Base-by-base conservation (phyloP, 2,888 invertebrate species). In the Brenthis daphne region DNA sequence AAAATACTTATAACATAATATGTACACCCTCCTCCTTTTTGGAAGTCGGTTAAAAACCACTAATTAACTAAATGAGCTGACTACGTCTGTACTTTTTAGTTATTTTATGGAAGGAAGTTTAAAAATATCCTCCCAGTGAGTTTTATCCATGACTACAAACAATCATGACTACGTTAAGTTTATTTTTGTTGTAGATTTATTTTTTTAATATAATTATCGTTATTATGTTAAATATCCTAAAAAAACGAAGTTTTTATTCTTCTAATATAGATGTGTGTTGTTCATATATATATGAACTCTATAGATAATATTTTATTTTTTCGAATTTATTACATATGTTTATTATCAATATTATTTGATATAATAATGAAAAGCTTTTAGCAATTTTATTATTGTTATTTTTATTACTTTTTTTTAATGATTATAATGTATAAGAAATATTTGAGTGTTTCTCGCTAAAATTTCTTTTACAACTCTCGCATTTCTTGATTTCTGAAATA, bases 91-190 rank as follows among this genome's bases (percentile, higher is more conserved):
- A 43, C 11, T 43, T 11, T 43, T 43, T 43, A 43, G 2, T 43
- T 43, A 11, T 8, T 43, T 11, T 11, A 43, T 11, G 37, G 33
- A 72, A 69, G 29, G 20, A 20, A 20, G 20, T 20, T 63, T 53
- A 37, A 66, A 69, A 68, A 48, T 20, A 16, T 53, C 58, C 48
- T 67, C 57, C 57, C 68, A 68, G 66, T 67, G 71, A 71, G 73
- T 75, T 70, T 61, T 69, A 73, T 74, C 77, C 77, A 77, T 77
- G 77, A 77, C 77, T 65, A 72, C 53, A 58, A 65, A 61, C 73
- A 74, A 71, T 68, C 75, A 75, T 74, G 73, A 74, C 74, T 73
- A 71, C 68, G 56, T 58, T 71, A 64, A 65, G 68, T 57, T 60
- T 56, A 67, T 60, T 66, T 69, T 69, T 70, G 65, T 73, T 73